phyloP scores from a whole-genome alignment of 2,113 vertebrate species.

The Myiopsitta monachus region DNA sequence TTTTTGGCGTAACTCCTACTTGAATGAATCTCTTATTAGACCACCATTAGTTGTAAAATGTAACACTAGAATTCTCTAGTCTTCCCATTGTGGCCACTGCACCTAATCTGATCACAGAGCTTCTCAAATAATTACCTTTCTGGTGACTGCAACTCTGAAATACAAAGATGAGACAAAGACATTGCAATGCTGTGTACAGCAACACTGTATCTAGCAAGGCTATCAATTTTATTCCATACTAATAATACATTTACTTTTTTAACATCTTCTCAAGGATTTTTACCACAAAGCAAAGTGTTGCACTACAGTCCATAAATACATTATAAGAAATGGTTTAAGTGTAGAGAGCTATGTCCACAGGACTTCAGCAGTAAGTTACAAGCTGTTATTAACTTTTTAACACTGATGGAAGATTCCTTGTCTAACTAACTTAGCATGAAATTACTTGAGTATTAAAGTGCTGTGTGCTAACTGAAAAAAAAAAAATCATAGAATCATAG shows the following conservation, averaged over 20 bases:
- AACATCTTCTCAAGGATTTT: not conserved
- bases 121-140: not conserved
- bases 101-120: not conserved
- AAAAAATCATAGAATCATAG: not conserved
- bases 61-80: not conserved
- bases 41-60: not conserved
- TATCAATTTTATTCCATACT: not conserved
- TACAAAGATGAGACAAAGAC: not conserved
- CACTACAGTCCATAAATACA: not conserved
- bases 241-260: not conserved
- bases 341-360: not conserved
- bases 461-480: not conserved
- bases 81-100: not conserved
- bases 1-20: not conserved
- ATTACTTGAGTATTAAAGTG: not conserved
- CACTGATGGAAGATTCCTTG: not conserved
- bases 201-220: not conserved
- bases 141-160: slow-evolving; percentile 3
- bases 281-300: not conserved
- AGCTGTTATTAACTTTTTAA: not conserved
- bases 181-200: not conserved
- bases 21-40: not conserved
- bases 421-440: not conserved
- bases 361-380: not conserved
- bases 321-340: not conserved